Percentiles rank a stretch among this genome's conserved stretches.
Conservation (phyloP, 2,888 invertebrate species). For the Morinoia aosen region DNA sequence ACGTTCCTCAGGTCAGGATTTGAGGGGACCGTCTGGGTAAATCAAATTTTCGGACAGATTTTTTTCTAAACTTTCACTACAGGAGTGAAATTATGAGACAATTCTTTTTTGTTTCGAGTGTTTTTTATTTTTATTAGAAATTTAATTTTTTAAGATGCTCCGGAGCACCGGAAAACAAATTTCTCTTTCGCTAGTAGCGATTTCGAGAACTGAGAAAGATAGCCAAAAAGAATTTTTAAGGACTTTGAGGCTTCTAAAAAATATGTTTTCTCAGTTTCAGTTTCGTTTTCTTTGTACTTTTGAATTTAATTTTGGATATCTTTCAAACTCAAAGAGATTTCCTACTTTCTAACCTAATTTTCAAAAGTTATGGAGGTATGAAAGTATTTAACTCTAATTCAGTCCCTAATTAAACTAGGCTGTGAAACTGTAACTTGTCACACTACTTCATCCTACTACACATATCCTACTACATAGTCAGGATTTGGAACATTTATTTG, state of each 20-base stretch:
- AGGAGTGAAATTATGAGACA: too few species aligned
- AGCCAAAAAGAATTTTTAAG: background rate
- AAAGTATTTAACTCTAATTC: too few species aligned
- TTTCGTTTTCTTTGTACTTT: background rate
- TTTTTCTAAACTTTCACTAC: too few species aligned
- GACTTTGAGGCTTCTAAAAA: background rate
- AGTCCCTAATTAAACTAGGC: too few species aligned
- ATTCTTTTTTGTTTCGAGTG: too few species aligned
- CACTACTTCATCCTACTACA: too few species aligned
- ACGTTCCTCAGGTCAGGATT: slow-evolving; percentile 52
- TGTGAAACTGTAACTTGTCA: too few species aligned
- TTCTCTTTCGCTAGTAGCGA: background rate
- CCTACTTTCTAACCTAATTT: too few species aligned
- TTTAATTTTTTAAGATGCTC: background rate
- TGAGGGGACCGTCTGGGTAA: slow-evolving; percentile 46
- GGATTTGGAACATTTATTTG: too few species aligned
- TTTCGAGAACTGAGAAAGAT: background rate
- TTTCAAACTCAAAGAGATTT: background rate
- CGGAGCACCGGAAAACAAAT: background rate
- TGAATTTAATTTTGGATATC: background rate
- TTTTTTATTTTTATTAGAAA: too few species aligned
- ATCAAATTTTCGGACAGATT: background rate
- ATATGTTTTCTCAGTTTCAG: background rate
- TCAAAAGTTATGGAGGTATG: too few species aligned
- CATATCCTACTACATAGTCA: too few species aligned